Percentiles rank a stretch among this genome's conserved stretches.
phyloP scores from a whole-genome alignment of 2,113 vertebrate genomes.

The Paratilapia polleni region DNA sequence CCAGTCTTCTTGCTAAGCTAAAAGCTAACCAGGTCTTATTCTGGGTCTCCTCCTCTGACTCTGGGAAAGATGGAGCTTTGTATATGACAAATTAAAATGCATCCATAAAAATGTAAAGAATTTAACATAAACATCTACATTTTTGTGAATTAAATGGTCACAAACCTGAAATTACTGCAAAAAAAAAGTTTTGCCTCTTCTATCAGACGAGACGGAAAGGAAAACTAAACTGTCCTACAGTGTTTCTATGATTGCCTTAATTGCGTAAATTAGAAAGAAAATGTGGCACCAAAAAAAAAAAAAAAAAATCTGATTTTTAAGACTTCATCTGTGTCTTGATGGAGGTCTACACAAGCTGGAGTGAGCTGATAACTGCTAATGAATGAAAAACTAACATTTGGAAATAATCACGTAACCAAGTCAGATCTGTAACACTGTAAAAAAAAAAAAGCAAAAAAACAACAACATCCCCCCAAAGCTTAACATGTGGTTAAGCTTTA shows the following conservation, averaged over 20 bases:
- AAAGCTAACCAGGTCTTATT: background rate
- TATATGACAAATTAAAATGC: rapidly evolving
- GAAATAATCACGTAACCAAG: background rate
- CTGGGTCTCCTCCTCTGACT: background rate
- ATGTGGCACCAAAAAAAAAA: too few relatives aligned
- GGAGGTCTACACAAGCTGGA: too few relatives aligned
- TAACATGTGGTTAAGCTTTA: background rate
- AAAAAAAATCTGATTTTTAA: too few relatives aligned
- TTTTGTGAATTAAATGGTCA: background rate
- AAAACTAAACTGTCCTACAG: background rate
- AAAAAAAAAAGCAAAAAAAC: too few relatives aligned
- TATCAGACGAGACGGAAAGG: rapidly evolving
- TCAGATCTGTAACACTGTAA: too few relatives aligned
- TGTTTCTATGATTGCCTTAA: background rate
- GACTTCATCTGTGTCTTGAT: too few relatives aligned
- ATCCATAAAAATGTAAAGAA: background rate
- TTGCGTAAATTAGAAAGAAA: too few relatives aligned
- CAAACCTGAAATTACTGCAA: background rate
- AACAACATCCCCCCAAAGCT: too few relatives aligned
- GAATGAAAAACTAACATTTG: background rate
- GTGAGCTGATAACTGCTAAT: rapidly evolving
- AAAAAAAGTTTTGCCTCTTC: background rate
- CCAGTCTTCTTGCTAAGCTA: background rate
- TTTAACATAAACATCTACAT: background rate
- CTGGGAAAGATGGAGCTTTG: background rate